phyloP scores from a whole-genome alignment of 2,113 vertebrate species.

The Cyprinodon tularosa region DNA sequence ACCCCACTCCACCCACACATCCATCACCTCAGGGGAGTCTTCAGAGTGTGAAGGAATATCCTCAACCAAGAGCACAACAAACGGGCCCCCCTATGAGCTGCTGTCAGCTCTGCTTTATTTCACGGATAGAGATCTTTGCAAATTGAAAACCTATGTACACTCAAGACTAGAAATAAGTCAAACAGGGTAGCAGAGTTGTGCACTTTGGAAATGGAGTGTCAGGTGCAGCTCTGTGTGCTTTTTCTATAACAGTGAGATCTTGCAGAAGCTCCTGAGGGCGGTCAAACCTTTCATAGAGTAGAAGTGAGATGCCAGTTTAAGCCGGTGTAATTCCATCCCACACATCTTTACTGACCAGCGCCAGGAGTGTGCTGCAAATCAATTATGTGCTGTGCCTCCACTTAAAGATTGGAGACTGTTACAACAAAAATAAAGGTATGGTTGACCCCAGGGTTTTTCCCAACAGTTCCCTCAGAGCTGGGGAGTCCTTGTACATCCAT shows the following conservation, averaged over 20 bases:
- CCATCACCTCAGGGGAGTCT: constrained; percentile 24
- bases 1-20: constrained; percentile 8
- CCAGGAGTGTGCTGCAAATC: constrained; percentile 13
- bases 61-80: constrained; percentile 21
- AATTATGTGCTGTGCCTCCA: constrained; percentile 9
- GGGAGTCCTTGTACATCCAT: not conserved
- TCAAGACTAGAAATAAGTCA: constrained; percentile 7
- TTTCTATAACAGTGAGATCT: constrained; percentile 11
- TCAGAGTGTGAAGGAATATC: constrained; percentile 51
- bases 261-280: not conserved
- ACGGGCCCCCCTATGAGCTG: constrained; percentile 10
- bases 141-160: constrained; percentile 61
- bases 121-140: constrained; percentile 25
- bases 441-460: constrained; percentile 11
- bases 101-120: constrained; percentile 31
- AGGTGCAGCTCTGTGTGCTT: constrained; percentile 5
- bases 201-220: not conserved
- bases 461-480: constrained; percentile 1
- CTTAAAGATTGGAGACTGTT: constrained; percentile 24
- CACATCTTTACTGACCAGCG: constrained; percentile 4
- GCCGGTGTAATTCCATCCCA: constrained; percentile 14
- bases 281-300: not conserved
- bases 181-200: not conserved
- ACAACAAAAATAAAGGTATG: constrained; percentile 2
- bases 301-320: constrained; percentile 7